Base-by-base conservation (phyloP, 2,113 vertebrate genomes). In the Mobula hypostoma region DNA sequence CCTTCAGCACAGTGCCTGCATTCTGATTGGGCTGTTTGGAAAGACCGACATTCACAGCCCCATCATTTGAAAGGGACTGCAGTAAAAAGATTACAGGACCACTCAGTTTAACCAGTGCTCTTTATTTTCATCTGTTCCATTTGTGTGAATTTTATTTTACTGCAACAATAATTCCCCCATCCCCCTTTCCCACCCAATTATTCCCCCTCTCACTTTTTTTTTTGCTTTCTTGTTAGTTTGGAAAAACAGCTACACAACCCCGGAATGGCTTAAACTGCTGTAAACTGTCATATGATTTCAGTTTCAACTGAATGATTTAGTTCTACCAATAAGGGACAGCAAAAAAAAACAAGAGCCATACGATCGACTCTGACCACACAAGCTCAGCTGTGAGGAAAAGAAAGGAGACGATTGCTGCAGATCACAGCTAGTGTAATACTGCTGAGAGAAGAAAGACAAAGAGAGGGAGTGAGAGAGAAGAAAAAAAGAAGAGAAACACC, bases 251-350 rank as follows among this genome's bases (percentile, higher is more conserved):
- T 95, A 95, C 95, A 95, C 96, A 90, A 95, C 95, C 95, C 80
- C 70, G 95, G 95, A 96, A 96, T 95, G 96, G 96, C 96, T 95
- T 94, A 96, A 95, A 96, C 96, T 95, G 96, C 96, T 96, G 96
- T 96, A 96, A 96, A 95, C 95, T 94, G 95, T 95, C 95, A 96
- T 95, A 96, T 94, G 95, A 94, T 95, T 76, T 83, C 85, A 82
- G 95, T 95, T 94, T 94, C 94, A 95, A 95, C 95, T 95, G 94
- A 95, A 95, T 95, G 95, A 95, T 96, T 95, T 95, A 95, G 96
- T 94, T 95, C 96, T 96, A 95, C 96, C 96, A 97, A 96, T 96
- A 96, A 96, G 96, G 96, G 95, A 95, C 95, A 94, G 96, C 95
- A 94, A 94, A 94, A 91, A 94, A 48, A 94, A 82, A 87, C 70